Evolutionary conservation across 2,797 vertebrate genomes (phyloP).

Genomic region (Setipinna tenuifilis): DNA sequence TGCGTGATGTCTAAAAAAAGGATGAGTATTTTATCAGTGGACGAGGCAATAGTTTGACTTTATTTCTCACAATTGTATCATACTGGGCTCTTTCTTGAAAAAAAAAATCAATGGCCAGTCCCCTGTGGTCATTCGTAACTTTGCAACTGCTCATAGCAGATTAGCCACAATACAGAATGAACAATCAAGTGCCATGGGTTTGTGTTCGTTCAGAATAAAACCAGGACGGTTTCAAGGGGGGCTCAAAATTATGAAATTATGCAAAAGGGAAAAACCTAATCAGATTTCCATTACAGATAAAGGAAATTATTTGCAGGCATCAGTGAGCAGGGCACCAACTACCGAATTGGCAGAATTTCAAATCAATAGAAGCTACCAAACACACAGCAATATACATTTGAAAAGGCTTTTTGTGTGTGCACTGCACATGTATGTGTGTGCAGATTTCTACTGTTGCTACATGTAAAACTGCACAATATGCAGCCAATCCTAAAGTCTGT

Average conservation of each 20-base stretch:
- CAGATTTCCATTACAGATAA: slow-evolving; percentile 26
- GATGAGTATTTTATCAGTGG: background rate
- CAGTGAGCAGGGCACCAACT: background rate
- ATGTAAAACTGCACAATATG: background rate
- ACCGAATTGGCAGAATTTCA: background rate
- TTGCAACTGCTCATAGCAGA: background rate
- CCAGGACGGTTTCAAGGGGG: background rate
- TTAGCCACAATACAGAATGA: background rate
- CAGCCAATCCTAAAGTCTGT: background rate
- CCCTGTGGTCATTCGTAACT: background rate
- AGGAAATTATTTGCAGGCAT: slow-evolving; percentile 3
- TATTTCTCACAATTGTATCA: background rate
- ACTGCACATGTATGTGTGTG: background rate
- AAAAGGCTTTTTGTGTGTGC: background rate
- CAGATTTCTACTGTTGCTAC: background rate
- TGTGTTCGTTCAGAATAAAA: background rate
- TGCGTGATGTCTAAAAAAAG: background rate
- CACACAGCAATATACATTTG: background rate
- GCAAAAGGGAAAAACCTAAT: background rate
- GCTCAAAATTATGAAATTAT: slow-evolving; percentile 4
- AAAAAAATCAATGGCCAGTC: background rate
- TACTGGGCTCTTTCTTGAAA: background rate
- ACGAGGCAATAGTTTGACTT: background rate
- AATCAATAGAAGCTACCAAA: slow-evolving; percentile 14
- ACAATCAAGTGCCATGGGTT: background rate